Evolutionary conservation across 2,888 invertebrate species (phyloP).

Genomic region (Hypsopygia costalis): DNA sequence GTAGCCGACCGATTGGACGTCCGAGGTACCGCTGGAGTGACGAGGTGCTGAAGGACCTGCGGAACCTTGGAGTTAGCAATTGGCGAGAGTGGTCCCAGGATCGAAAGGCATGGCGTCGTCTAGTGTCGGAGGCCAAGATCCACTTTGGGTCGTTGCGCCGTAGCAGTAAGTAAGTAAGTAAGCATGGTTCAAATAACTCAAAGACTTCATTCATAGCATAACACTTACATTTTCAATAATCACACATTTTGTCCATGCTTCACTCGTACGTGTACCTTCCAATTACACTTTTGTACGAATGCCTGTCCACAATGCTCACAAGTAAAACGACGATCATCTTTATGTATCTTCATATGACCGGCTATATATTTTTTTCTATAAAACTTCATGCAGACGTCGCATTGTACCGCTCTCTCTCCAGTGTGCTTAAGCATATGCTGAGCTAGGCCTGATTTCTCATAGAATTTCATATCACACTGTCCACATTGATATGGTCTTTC

Average conservation of each 20-base stretch:
- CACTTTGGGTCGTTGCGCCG: too few species aligned
- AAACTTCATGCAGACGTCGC: constrained; percentile 38
- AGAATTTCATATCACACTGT: constrained; percentile 42
- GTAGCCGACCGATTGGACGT: too few species aligned
- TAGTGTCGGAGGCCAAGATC: too few species aligned
- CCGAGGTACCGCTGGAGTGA: too few species aligned
- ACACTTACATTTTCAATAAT: constrained; percentile 2
- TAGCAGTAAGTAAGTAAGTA: too few species aligned
- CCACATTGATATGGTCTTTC: constrained; percentile 17
- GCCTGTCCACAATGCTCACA: constrained; percentile 34
- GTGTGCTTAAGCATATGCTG: constrained; percentile 37
- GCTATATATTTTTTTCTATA: constrained; percentile 28
- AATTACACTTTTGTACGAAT: constrained; percentile 36
- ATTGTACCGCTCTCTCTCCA: constrained; percentile 29
- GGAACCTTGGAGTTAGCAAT: too few species aligned
- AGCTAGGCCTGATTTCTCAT: constrained; percentile 32
- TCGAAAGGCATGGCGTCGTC: too few species aligned
- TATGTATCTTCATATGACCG: constrained; percentile 41
- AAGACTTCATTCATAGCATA: too few species aligned
- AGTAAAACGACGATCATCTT: constrained; percentile 31
- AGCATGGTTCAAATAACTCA: too few species aligned
- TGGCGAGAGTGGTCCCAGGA: too few species aligned
- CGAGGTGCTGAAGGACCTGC: too few species aligned
- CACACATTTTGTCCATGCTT: constrained; percentile 26
- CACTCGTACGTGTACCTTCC: constrained; percentile 29